phyloP scores from a whole-genome alignment of 2,888 invertebrate species.

The Orthosia gothica region DNA sequence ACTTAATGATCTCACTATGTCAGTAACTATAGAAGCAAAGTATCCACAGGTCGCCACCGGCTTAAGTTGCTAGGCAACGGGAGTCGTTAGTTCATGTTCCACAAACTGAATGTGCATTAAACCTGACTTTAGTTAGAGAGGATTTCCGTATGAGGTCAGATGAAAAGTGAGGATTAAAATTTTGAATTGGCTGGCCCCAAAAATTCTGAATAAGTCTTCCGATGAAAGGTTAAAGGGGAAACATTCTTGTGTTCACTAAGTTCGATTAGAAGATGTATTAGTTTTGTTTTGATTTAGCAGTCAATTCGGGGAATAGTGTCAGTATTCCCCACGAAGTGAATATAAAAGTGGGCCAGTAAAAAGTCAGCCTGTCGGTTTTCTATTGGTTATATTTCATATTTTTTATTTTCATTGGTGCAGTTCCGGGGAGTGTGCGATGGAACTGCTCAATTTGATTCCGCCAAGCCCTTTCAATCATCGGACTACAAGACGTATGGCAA shows the following conservation, averaged over 20 bases:
- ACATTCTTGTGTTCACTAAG: neutral
- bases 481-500: no score
- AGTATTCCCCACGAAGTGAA: neutral
- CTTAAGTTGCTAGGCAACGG: constrained; percentile 55
- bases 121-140: constrained; percentile 33
- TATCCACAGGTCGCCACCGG: constrained; percentile 34
- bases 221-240: neutral
- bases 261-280: neutral
- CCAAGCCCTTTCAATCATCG: no score
- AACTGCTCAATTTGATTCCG: no score
- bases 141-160: constrained; percentile 21
- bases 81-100: constrained; percentile 45
- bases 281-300: neutral
- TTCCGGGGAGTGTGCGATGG: no score
- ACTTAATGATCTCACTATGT: constrained; percentile 11
- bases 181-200: constrained; percentile 1
- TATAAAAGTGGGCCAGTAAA: no score
- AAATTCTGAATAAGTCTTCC: constrained; percentile 12
- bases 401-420: no score
- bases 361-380: no score
- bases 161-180: constrained; percentile 12
- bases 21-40: constrained; percentile 6
- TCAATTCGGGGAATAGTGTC: neutral
- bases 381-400: no score
- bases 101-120: constrained; percentile 18